Conservation (phyloP, 2,113 vertebrate species). For the Proteles cristata region DNA sequence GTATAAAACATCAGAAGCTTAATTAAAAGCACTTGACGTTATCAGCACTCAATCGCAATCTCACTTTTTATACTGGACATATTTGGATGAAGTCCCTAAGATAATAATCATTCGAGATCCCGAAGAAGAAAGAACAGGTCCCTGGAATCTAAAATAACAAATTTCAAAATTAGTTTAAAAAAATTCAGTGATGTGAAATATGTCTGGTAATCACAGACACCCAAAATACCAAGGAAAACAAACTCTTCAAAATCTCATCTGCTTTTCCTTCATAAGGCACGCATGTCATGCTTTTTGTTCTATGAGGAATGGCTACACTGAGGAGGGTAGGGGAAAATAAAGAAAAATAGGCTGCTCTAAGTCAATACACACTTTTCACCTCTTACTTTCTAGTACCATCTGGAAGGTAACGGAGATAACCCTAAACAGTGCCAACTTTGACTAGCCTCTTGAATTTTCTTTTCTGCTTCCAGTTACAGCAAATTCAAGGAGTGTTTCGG, state of each 20-base stretch:
- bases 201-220: background rate
- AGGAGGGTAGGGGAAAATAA: background rate
- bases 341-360: background rate
- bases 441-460: background rate
- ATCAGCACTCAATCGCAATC: conserved; percentile 15
- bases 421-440: background rate
- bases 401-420: background rate
- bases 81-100: background rate
- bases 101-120: background rate
- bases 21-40: conserved; percentile 51
- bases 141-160: background rate
- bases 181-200: background rate
- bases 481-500: background rate
- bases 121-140: background rate
- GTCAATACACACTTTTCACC: background rate
- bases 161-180: background rate
- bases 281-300: background rate
- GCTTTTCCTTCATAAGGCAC: background rate
- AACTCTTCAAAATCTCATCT: background rate
- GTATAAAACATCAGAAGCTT: conserved; percentile 2
- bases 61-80: background rate
- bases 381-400: background rate
- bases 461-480: background rate
- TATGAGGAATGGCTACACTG: background rate
- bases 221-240: background rate